phyloP scores from a whole-genome alignment of 2,888 invertebrate species.

The Andrena dorsata region DNA sequence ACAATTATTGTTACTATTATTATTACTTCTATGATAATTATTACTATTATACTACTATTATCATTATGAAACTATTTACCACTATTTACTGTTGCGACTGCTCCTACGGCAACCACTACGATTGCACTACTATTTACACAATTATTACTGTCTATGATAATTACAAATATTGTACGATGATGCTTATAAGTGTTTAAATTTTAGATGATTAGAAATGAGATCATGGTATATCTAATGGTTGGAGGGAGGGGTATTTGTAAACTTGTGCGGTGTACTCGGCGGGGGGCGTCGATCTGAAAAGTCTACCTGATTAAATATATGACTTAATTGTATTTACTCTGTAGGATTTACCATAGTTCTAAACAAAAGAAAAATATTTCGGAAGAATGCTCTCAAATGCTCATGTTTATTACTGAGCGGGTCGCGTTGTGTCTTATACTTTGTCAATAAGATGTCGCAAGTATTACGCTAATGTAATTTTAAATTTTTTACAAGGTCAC shows the following conservation, averaged over 20 bases:
- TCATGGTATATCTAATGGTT: conserved; percentile 73
- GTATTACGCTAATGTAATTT: conserved; percentile 70
- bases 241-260: conserved; percentile 73
- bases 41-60: conserved; percentile 70
- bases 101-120: conserved; percentile 67
- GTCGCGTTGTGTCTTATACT: conserved; percentile 77
- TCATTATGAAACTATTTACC: conserved; percentile 68
- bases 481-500: conserved; percentile 62
- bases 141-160: conserved; percentile 75
- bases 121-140: conserved; percentile 67
- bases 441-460: conserved; percentile 70
- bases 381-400: conserved; percentile 78
- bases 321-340: conserved; percentile 85
- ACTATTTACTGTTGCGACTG: conserved; percentile 70
- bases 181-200: conserved; percentile 80
- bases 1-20: conserved; percentile 75
- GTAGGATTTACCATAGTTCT: conserved; percentile 83
- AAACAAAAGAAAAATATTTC: conserved; percentile 73
- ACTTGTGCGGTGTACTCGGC: conserved; percentile 69
- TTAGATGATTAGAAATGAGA: conserved; percentile 79
- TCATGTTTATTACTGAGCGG: conserved; percentile 79
- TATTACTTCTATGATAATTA: conserved; percentile 73
- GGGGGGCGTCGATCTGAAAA: conserved; percentile 83
- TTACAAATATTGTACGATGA: conserved; percentile 75
- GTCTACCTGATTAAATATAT: conserved; percentile 85